phyloP scores from a whole-genome alignment of 1,140 invertebrate species.

The Linepithema humile region DNA sequence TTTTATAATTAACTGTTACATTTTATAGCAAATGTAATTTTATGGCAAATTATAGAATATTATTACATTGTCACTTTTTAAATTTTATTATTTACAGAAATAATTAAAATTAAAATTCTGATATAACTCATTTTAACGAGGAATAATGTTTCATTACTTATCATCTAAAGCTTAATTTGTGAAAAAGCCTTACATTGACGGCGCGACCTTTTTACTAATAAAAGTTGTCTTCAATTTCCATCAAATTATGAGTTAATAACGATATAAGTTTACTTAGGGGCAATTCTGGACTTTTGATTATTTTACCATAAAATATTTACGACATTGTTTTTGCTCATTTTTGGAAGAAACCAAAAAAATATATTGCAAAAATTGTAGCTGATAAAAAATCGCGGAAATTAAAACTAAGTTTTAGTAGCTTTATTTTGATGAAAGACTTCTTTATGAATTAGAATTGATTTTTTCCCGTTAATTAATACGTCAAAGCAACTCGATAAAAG shows the following conservation, averaged over 20 bases:
- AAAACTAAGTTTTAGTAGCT: not conserved
- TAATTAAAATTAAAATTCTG: no score
- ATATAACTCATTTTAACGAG: no score
- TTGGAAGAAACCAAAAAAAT: not conserved
- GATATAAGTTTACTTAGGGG: not conserved
- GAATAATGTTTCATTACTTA: no score
- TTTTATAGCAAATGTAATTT: not conserved
- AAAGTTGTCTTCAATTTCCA: not conserved
- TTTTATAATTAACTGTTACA: no score
- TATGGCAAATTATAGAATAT: not conserved
- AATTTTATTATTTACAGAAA: no score
- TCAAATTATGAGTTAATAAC: not conserved
- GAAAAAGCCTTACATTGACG: not conserved
- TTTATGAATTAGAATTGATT: not conserved
- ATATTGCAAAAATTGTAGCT: not conserved
- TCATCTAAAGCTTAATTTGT: no score
- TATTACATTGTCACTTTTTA: not conserved
- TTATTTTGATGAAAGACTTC: not conserved
- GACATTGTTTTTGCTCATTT: not conserved
- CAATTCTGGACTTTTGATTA: not conserved
- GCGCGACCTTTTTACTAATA: not conserved
- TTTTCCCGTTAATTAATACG: slow-evolving; percentile 24
- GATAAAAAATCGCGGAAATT: not conserved
- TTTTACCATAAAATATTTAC: not conserved
- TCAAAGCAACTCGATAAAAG: not conserved